A percentile compares a stretch with the other conserved stretches of the same genome.
These are phyloP conservation scores for Actinia equina DNA, from an alignment of 64 coral and sea anemone genomes.

Conservation along the genomic window DNA sequence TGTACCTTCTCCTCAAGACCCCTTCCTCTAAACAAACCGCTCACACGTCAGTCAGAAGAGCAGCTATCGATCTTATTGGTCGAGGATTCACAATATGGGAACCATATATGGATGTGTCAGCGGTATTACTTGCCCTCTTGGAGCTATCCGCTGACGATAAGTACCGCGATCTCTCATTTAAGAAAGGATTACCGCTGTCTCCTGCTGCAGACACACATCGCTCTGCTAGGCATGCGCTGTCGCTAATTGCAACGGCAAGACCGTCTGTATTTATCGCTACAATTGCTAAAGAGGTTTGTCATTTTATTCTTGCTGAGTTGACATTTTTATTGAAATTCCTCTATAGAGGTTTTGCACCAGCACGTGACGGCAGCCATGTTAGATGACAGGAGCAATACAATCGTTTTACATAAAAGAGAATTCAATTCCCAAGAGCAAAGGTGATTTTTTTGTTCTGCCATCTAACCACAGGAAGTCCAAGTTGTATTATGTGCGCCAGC, in stretches of 20 bases:
- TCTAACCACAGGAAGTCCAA: no score
- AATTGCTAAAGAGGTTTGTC: constrained; percentile 93
- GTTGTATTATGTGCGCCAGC: no score
- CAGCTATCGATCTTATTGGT: constrained; percentile 97
- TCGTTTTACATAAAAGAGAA: no score
- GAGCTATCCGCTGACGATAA: constrained; percentile 91
- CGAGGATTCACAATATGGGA: constrained; percentile 96
- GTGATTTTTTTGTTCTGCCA: no score
- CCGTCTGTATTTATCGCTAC: constrained; percentile 89
- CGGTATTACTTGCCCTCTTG: constrained; percentile 82
- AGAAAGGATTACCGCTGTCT: constrained; percentile 91
- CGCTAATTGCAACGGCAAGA: constrained; percentile 89
- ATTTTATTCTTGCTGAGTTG: background rate
- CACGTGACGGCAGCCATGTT: no score
- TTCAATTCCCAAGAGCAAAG: no score
- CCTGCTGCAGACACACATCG: constrained; percentile 85
- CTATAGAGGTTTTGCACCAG: no score
- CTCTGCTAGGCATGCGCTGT: constrained; percentile 85
- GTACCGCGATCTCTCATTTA: constrained; percentile 65
- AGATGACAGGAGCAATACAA: no score
- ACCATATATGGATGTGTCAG: constrained; percentile 98
- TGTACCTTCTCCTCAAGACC: constrained; percentile 92
- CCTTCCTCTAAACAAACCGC: constrained; percentile 63
- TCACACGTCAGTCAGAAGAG: constrained; percentile 86
- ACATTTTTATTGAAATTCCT: no score